These are phyloP conservation scores for Eubasilissa splendida DNA, from an alignment of 2,888 invertebrate species.

Conservation along the genomic window DNA sequence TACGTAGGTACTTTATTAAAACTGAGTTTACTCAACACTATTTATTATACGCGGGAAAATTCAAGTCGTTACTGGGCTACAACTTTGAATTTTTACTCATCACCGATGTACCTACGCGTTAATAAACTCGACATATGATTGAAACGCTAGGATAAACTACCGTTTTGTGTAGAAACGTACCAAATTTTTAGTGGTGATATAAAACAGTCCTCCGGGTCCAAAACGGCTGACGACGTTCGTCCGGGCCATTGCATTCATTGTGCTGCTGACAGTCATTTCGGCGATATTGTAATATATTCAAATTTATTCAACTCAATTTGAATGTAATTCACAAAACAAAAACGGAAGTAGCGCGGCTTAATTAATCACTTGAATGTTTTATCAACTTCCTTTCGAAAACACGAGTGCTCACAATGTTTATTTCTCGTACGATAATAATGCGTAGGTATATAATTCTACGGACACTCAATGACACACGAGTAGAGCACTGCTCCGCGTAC, in stretches of 20 bases:
- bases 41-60: too few relatives aligned
- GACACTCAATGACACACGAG: conserved; percentile 7
- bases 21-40: too few relatives aligned
- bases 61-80: too few relatives aligned
- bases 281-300: conserved; percentile 2
- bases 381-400: conserved; percentile 35
- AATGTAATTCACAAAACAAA: conserved; percentile 30
- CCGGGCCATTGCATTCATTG: conserved; percentile 73
- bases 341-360: conserved; percentile 16
- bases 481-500: neutral
- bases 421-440: conserved; percentile 14
- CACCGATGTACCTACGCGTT: too few relatives aligned
- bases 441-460: neutral
- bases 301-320: conserved; percentile 29
- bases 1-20: too few relatives aligned
- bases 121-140: too few relatives aligned
- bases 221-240: conserved; percentile 69
- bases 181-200: conserved; percentile 71
- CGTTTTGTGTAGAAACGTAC: conserved; percentile 63
- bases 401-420: conserved; percentile 14
- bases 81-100: too few relatives aligned
- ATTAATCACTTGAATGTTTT: conserved; percentile 40
- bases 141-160: too few relatives aligned
- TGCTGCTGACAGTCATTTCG: conserved; percentile 71
- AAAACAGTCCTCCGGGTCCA: conserved; percentile 70